Percentiles rank a stretch among this genome's conserved stretches.
phyloP scores from a whole-genome alignment of 2,888 invertebrate species.

The Amorpha juglandis region DNA sequence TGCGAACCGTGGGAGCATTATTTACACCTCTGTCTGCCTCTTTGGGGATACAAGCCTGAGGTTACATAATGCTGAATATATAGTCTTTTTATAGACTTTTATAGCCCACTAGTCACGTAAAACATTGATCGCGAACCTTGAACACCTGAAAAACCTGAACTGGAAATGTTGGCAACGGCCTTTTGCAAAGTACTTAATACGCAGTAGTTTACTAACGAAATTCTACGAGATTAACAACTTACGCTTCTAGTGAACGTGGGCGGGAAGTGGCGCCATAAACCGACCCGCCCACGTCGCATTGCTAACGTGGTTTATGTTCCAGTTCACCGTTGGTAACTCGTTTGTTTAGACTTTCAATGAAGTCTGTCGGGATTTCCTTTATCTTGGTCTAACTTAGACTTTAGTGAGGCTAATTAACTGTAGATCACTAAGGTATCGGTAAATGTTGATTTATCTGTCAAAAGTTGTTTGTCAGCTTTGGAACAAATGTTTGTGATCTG shows the following conservation, averaged over 20 bases:
- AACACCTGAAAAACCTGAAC: too few relatives aligned
- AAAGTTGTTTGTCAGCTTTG: not conserved
- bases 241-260: not conserved
- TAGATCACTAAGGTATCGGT: too few relatives aligned
- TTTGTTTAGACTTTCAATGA: not conserved
- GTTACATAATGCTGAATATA: too few relatives aligned
- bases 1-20: too few relatives aligned
- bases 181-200: not conserved
- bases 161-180: not conserved
- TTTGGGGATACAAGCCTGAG: too few relatives aligned
- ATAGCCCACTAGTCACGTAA: too few relatives aligned
- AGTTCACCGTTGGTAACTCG: not conserved
- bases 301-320: not conserved
- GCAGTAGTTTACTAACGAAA: not conserved
- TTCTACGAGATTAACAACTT: constrained; percentile 1
- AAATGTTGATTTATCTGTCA: too few relatives aligned
- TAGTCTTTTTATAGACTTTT: too few relatives aligned
- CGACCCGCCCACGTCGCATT: constrained; percentile 1
- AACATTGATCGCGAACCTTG: not conserved
- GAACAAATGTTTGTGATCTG: not conserved
- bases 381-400: too few relatives aligned
- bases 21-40: too few relatives aligned
- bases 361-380: not conserved
- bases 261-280: constrained; percentile 1
- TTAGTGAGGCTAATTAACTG: too few relatives aligned